Percentiles rank a stretch among this genome's conserved stretches.
Conservation (phyloP, 2,797 vertebrate species). For the Urophycis tenuis region DNA sequence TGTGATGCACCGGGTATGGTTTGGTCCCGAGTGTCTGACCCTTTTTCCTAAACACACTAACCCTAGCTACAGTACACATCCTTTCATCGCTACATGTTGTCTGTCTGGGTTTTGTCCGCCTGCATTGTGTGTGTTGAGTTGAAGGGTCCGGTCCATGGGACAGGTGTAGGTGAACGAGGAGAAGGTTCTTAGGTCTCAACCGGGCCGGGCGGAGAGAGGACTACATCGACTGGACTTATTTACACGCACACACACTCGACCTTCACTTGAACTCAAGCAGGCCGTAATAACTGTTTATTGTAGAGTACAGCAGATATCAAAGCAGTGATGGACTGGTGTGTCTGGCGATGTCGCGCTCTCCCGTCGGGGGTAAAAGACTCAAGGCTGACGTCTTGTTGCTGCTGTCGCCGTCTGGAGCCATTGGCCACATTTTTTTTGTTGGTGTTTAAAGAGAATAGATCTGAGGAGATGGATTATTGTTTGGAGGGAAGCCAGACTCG, state of each 20-base stretch:
- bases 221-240: neutral
- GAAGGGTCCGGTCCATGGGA: neutral
- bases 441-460: constrained; percentile 27
- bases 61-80: neutral
- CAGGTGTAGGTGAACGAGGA: neutral
- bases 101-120: neutral
- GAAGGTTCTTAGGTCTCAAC: neutral
- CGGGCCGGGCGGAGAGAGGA: neutral
- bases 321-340: too few species aligned
- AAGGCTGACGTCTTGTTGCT: constrained; percentile 29
- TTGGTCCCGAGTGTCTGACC: neutral
- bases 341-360: too few species aligned
- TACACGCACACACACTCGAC: too few species aligned
- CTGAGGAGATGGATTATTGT: constrained; percentile 28
- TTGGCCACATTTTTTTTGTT: constrained; percentile 31
- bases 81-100: neutral
- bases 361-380: constrained; percentile 1
- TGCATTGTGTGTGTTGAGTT: neutral
- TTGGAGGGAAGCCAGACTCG: neutral
- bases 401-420: constrained; percentile 23
- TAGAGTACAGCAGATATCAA: too few species aligned
- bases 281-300: neutral
- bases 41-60: neutral
- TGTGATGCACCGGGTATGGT: too few species aligned
- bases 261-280: neutral